phyloP scores from a whole-genome alignment of 2,113 vertebrate genomes.

The Apeltes quadracus region DNA sequence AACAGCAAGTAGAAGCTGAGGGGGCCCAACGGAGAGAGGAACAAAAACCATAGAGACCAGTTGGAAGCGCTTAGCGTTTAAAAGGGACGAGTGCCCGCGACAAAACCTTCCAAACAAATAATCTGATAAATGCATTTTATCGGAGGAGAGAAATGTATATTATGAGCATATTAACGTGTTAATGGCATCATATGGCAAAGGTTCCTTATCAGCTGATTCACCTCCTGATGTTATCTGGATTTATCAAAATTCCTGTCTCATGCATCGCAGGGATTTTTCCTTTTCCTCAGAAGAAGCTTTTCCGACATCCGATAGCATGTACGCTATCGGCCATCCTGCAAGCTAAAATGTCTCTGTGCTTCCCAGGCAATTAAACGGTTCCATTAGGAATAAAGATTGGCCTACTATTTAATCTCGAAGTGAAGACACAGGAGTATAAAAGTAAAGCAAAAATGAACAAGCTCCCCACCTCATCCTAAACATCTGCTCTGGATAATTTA shows the following conservation, averaged over 20 bases:
- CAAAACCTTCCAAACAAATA: constrained; percentile 51
- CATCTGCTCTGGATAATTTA: constrained; percentile 35
- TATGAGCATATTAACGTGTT: constrained; percentile 54
- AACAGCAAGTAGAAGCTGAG: constrained; percentile 55
- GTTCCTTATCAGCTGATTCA: constrained; percentile 57
- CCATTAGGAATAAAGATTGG: constrained; percentile 56
- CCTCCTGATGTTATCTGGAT: constrained; percentile 68
- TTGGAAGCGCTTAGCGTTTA: constrained; percentile 78
- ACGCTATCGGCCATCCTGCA: constrained; percentile 4
- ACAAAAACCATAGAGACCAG: constrained; percentile 72
- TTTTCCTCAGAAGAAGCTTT: constrained; percentile 19
- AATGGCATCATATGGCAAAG: constrained; percentile 25
- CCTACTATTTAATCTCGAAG: constrained; percentile 49
- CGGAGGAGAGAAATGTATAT: constrained; percentile 43
- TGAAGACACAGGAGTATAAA: constrained; percentile 43
- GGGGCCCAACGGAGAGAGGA: constrained; percentile 23
- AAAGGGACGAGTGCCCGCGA: constrained; percentile 67
- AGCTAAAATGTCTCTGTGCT: constrained; percentile 48
- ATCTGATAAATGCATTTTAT: constrained; percentile 15
- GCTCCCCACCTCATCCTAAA: constrained; percentile 16
- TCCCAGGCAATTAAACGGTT: constrained; percentile 68
- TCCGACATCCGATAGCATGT: constrained; percentile 30
- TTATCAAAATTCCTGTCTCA: constrained; percentile 58
- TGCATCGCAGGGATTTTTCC: constrained; percentile 38
- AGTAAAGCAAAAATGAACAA: constrained; percentile 24